These are phyloP conservation scores for Suricata suricatta DNA, from an alignment of 2,113 vertebrate genomes.

Conservation along the genomic window DNA sequence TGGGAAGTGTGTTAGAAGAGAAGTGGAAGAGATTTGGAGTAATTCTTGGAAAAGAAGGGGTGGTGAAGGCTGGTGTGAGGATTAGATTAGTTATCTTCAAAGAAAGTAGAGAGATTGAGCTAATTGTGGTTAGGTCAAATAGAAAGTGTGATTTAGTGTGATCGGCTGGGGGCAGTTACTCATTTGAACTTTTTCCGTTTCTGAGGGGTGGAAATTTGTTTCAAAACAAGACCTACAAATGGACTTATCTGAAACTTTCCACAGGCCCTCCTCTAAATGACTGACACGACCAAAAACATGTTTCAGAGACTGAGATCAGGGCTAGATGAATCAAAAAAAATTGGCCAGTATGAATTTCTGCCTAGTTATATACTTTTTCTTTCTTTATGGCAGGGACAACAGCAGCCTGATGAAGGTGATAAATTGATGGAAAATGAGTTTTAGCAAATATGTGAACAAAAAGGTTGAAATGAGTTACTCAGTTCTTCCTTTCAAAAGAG, in stretches of 20 bases:
- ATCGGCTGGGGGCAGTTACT: neutral
- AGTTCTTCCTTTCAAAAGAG: slow-evolving; percentile 23
- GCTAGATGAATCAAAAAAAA: neutral
- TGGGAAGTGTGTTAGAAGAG: neutral
- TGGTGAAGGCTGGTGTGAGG: neutral
- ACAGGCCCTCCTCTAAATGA: slow-evolving; percentile 22
- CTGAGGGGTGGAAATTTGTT: neutral
- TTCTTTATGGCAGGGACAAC: slow-evolving; percentile 12
- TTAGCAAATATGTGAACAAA: neutral
- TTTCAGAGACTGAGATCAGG: slow-evolving; percentile 2
- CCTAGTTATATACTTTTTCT: neutral
- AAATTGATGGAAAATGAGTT: slow-evolving; percentile 12
- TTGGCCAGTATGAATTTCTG: slow-evolving; percentile 13
- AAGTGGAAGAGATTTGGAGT: neutral
- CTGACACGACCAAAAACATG: neutral
- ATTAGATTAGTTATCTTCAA: neutral
- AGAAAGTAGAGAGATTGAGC: neutral
- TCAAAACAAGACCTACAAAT: neutral
- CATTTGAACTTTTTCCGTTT: neutral
- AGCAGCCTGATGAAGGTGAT: neutral
- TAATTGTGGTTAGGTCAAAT: neutral
- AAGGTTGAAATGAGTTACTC: neutral
- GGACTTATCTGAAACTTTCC: slow-evolving; percentile 33
- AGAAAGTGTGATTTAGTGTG: neutral
- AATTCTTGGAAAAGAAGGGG: neutral